Base-by-base conservation (phyloP, 2,888 invertebrate species). In the Chrysina gloriosa region DNA sequence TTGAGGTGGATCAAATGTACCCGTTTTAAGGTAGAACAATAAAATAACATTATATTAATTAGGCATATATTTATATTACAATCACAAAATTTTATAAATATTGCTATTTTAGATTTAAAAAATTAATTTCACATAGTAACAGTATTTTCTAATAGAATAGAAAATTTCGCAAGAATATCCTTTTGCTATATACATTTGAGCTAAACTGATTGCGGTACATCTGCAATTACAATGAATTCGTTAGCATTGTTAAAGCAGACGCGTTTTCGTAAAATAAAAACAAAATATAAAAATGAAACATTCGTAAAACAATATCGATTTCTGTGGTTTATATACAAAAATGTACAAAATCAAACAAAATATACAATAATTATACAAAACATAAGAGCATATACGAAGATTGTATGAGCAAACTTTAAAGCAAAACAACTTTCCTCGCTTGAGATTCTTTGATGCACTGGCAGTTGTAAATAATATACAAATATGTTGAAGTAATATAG, bases 51-150 rank as follows among this genome's bases (percentile, higher is more conserved):
- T 27, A 19, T 39, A 50, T 58, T 67, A 71, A 71, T 74, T 73
- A 72, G 71, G 75, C 74, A 71, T 73, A 73, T 74, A 74, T 73
- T 70, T 74, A 72, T 81, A 80, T 82, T 82, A 83, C 82, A 82
- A 83, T 83, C 83, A 83, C 83, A 82, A 82, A 81, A 79, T 79
- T 82, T 81, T 82, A 82, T 82, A 82, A 82, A 83, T 83, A 83
- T 83, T 83, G 83, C 83, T 83, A 82, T 83, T 78, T 77, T 81
- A 81, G 81, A 82, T 78, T 83, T 81, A 82, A 83, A 82, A 81
- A 82, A 82, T 74, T 72, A 73, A 69, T 80, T 80, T 78, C 81
- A 79, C 81, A 81, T 81, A 81, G 80, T 81, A 81, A 79, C 81
- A 75, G 73, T 74, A 78, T 79, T 79, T 79, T 80, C 81, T 80